Conservation (phyloP, 1,140 invertebrate species). For the Diachasma alloeum region DNA sequence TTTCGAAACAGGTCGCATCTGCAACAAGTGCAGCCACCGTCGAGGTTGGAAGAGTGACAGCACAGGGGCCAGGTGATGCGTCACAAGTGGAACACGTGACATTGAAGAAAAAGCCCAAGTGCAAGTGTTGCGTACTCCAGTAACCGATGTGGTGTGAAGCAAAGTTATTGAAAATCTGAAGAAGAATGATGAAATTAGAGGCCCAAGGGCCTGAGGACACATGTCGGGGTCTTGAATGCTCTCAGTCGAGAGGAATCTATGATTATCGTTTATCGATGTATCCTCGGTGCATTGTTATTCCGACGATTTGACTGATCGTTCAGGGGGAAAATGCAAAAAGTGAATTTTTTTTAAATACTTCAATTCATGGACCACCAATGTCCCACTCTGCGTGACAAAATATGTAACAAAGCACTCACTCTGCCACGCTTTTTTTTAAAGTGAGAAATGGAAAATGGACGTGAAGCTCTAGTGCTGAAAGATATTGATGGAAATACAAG, state of each 20-base stretch:
- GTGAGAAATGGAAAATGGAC: not conserved
- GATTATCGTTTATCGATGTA: not conserved
- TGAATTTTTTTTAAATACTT: not conserved
- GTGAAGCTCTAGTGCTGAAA: conserved; percentile 4
- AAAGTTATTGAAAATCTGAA: not conserved
- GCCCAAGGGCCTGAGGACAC: not conserved
- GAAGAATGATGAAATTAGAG: not conserved
- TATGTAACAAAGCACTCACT: not conserved
- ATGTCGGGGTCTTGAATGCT: not conserved
- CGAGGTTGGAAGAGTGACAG: conserved; percentile 78
- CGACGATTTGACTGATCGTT: not conserved
- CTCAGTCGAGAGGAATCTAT: not conserved
- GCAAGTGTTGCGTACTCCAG: conserved; percentile 89
- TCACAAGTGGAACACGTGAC: conserved; percentile 84
- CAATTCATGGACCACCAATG: not conserved
- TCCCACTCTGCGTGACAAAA: not conserved
- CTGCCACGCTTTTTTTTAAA: not conserved
- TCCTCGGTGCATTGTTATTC: not conserved
- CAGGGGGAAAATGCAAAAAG: not conserved
- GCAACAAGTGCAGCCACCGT: conserved; percentile 67
- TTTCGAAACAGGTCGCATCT: conserved; percentile 43
- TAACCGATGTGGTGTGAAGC: conserved; percentile 62
- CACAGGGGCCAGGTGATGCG: conserved; percentile 75
- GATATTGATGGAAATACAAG: conserved; percentile 33
- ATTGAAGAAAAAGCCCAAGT: conserved; percentile 90